phyloP scores from a whole-genome alignment of 2,797 vertebrate species.

The Platalea minor region DNA sequence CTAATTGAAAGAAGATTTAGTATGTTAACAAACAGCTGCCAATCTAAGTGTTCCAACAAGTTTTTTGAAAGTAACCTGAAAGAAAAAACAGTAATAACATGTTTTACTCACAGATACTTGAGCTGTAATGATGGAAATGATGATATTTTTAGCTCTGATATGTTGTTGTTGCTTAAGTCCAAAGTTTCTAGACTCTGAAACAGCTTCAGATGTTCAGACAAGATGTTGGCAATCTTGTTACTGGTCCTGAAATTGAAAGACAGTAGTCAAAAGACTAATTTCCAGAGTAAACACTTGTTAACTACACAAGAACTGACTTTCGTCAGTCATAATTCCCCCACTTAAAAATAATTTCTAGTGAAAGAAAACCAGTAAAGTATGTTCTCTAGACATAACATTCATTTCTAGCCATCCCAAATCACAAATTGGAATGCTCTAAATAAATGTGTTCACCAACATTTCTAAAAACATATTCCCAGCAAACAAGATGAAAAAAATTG shows the following conservation, averaged over 20 bases:
- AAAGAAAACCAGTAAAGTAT: background rate
- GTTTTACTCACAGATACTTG: slow-evolving; percentile 88
- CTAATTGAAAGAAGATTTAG: background rate
- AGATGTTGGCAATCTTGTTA: slow-evolving; percentile 86
- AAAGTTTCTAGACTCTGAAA: slow-evolving; percentile 88
- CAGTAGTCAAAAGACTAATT: background rate
- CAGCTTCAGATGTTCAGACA: slow-evolving; percentile 80
- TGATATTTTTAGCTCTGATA: slow-evolving; percentile 82
- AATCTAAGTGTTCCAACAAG: background rate
- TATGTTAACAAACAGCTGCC: background rate
- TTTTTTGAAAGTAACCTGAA: background rate
- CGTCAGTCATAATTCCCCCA: background rate
- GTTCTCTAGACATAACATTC: background rate
- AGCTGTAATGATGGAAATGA: slow-evolving; percentile 87
- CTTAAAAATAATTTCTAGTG: background rate
- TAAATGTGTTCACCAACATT: background rate
- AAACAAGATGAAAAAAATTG: background rate
- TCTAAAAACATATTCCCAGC: background rate
- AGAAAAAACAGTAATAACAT: background rate
- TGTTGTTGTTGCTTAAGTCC: slow-evolving; percentile 91
- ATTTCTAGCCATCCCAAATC: background rate
- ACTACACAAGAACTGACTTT: background rate
- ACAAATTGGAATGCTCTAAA: background rate
- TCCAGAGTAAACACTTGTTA: background rate
- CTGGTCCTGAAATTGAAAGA: slow-evolving; percentile 83